Evolutionary conservation across 2,113 vertebrate species (phyloP).

Genomic region (Pelmatolapia mariae): DNA sequence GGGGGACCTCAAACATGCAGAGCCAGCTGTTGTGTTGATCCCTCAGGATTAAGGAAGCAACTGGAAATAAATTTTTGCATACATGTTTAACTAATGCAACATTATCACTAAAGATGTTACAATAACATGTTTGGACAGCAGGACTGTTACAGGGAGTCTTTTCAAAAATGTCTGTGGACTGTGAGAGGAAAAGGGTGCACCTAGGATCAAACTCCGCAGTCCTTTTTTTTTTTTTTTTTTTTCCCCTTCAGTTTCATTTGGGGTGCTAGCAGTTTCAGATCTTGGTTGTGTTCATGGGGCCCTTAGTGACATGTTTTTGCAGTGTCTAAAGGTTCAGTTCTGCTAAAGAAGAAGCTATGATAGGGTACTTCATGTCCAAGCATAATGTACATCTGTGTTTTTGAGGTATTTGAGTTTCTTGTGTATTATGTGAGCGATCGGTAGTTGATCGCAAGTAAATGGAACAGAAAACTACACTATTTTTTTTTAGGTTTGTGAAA

Average conservation of each 20-base stretch:
- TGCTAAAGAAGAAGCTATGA: background rate
- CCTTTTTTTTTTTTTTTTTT: accelerated
- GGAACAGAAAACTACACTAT: background rate
- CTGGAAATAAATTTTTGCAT: background rate
- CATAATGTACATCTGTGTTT: background rate
- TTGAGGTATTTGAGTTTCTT: background rate
- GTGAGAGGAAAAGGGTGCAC: background rate
- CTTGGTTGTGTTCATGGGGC: background rate
- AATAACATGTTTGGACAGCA: background rate
- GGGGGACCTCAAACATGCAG: background rate
- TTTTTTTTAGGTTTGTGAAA: background rate
- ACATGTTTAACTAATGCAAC: background rate
- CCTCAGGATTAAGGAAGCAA: background rate
- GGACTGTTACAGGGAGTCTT: background rate
- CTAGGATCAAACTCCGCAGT: accelerated
- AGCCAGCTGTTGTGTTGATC: background rate
- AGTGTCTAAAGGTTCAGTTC: background rate
- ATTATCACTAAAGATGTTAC: background rate
- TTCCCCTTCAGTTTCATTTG: background rate
- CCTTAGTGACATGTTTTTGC: background rate
- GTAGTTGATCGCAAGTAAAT: background rate
- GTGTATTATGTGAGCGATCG: background rate
- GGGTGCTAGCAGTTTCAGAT: background rate
- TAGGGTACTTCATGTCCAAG: background rate
- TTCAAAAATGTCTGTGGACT: background rate